phyloP scores from a whole-genome alignment of 1,140 invertebrate genomes.

The Pectinophora gossypiella region DNA sequence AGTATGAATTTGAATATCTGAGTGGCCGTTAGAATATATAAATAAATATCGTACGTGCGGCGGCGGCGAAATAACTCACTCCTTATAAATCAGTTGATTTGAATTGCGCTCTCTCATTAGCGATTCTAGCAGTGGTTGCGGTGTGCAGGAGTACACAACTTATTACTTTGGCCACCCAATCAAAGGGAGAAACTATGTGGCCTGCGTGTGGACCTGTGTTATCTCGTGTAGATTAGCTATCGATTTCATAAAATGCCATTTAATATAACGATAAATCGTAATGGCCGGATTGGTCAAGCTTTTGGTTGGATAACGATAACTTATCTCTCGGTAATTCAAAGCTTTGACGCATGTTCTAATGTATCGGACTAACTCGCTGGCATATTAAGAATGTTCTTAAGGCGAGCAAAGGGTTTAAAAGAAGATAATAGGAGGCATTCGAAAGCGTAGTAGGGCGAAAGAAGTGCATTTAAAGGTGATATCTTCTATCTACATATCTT shows the following conservation, averaged over 20 bases:
- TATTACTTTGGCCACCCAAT: slow-evolving; percentile 62
- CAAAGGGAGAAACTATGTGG: slow-evolving; percentile 26
- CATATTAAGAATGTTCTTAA: too few relatives aligned
- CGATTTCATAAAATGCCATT: slow-evolving; percentile 15
- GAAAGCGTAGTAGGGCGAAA: too few relatives aligned
- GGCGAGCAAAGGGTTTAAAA: too few relatives aligned
- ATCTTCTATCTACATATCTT: too few relatives aligned
- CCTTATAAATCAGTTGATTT: slow-evolving; percentile 71
- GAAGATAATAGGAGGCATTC: too few relatives aligned
- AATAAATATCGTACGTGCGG: slow-evolving; percentile 57
- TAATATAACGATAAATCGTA: not conserved
- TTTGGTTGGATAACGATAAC: too few relatives aligned
- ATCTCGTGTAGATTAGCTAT: slow-evolving; percentile 22
- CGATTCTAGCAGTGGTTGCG: slow-evolving; percentile 51
- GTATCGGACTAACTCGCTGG: too few relatives aligned
- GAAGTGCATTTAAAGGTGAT: too few relatives aligned
- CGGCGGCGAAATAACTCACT: slow-evolving; percentile 55
- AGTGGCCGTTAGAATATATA: slow-evolving; percentile 61
- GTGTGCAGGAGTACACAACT: slow-evolving; percentile 60
- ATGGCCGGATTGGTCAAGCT: too few relatives aligned
- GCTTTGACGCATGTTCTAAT: too few relatives aligned
- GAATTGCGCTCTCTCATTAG: slow-evolving; percentile 66
- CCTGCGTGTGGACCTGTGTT: slow-evolving; percentile 1
- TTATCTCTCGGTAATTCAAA: too few relatives aligned
- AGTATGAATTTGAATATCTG: slow-evolving; percentile 57